Evolutionary conservation across 2,113 vertebrate genomes (phyloP).

Genomic region (Tragelaphus buxtoni): DNA sequence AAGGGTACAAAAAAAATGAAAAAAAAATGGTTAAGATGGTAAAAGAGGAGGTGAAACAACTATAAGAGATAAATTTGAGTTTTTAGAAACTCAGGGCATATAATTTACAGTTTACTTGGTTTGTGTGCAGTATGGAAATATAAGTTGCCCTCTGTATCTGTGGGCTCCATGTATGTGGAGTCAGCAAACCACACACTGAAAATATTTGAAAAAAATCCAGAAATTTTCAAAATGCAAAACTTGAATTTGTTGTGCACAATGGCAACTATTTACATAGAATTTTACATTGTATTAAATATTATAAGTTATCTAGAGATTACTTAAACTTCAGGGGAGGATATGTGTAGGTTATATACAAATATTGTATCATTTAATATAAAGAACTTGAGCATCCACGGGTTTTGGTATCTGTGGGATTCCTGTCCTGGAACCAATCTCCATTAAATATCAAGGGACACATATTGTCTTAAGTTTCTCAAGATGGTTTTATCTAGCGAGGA

Average conservation of each 20-base stretch:
- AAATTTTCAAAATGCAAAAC: not conserved
- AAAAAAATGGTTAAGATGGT: not conserved
- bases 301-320: not conserved
- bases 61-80: not conserved
- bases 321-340: not conserved
- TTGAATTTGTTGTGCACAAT: not conserved
- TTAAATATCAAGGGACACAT: not conserved
- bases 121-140: not conserved
- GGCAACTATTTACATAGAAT: not conserved
- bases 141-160: not conserved
- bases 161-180: not conserved
- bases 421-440: not conserved
- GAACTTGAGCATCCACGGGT: not conserved
- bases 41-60: not conserved
- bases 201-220: not conserved
- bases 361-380: not conserved
- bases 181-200: not conserved
- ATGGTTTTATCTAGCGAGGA: not conserved
- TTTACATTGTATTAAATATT: not conserved
- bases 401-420: not conserved
- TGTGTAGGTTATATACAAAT: not conserved
- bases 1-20: not conserved
- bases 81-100: not conserved
- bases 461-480: not conserved
- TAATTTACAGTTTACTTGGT: constrained; percentile 4